Evolutionary conservation across 2,797 vertebrate species (phyloP), one percentile per base, ranked within the genome.

Genomic region (Lithobates pipiens): DNA sequence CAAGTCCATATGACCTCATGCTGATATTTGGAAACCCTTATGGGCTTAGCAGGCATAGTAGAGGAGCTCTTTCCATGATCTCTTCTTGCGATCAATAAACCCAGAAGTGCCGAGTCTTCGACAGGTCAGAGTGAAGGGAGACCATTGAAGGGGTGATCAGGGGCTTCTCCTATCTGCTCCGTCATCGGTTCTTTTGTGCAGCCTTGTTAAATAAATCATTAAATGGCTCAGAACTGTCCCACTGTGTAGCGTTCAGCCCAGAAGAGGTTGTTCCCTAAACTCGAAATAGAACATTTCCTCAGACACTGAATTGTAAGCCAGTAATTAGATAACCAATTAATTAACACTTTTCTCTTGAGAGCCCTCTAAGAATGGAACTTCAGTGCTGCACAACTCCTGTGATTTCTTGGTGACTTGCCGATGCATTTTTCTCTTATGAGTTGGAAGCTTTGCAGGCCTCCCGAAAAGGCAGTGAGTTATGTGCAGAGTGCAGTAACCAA

Each of bases 311-410:
- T 89, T 89, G 86, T 87, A 88, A 91, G 90, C 86, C 90, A 82
- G 88, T 92, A 93, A 93, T 92, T 92, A 93, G 87, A 85, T 88
- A 88, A 86, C 90, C 89, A 90, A 93, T 92, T 92, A 85, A 85
- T 79, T 85, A 92, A 89, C 89, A 90, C 90, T 88, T 89, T 88
- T 89, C 90, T 91, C 90, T 77, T 34, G 88, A 89, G 90, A 92
- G 88, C 83, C 32, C 9, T 8, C 44, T 36, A 89, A 86, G 88
- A 86, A 90, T 90, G 88, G 89, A 91, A 90, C 80, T 80, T 80
- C 84, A 90, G 86, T 82, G 70, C 82, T 86, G 88, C 85, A 90
- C 88, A 90, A 79, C 86, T 91, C 77, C 87, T 90, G 89, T 91
- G 91, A 92, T 91, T 91, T 91, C 89, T 81, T 86, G 84, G 80